Evolutionary conservation across 2,797 vertebrate species (phyloP), one percentile per base, ranked within the genome.

Genomic region (Atherinosoma microstoma): DNA sequence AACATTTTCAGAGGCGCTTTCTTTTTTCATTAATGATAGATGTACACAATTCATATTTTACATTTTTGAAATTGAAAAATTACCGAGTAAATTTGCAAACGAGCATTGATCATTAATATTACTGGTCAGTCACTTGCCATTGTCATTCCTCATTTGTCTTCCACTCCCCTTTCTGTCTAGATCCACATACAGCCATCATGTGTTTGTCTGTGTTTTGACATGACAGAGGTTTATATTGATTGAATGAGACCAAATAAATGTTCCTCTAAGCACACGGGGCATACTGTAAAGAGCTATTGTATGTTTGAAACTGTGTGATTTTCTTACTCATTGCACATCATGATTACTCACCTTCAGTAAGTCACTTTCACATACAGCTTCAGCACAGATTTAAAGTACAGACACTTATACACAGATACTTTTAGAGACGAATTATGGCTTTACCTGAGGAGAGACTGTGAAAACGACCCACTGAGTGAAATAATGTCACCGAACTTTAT

Each of bases 401-500:
- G 36, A 61, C 7, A 27, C 35, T 24, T 32, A 32, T 32, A 32
- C 30, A 42, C 54, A 24, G 27, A 35, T 65, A 0, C 24, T 40
- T 35, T 24, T 12, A 35, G 45, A 67, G 0, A 58, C 3, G 2
- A 71, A 70, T 64, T 38, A 47, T n/a, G 40, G 47, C 45, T 58
- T 72, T 42, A 61, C n/a, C 64, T 49, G n/a, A 45, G 59, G 11
- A 64, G 8, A 68, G 34, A 1, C 15, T 3, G 38, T 56, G 35
- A 40, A 34, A 30, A 47, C 57, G 68, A 70, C 62, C 47, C 51
- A 13, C 64, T 76, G 47, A 38, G 20, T 63, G 51, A 78, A 79
- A 76, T 64, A 22, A 45, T 62, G 12, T 75, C 60, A 70, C 42
- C 30, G 40, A 24, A 66, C 16, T 84, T 76, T 18, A 64, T 12